Evolutionary conservation across 1,140 invertebrate species (phyloP), one percentile per base, ranked within the genome.

Genomic region (Bradysia coprophila): DNA sequence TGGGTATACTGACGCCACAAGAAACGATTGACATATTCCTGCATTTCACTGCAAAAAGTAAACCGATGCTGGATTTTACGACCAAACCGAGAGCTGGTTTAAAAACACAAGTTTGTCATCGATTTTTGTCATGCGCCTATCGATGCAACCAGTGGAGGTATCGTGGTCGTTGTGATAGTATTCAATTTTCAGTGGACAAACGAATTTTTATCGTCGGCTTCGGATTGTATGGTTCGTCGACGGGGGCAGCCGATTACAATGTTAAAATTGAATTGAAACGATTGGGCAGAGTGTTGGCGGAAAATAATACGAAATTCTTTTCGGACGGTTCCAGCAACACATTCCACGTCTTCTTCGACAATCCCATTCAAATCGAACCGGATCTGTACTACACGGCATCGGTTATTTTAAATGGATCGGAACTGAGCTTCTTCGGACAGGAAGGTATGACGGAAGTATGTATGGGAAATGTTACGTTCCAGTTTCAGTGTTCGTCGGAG

Each of bases 81-180:
- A 78, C 75, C 16, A 85, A 85, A 57, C 63, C 79, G 3, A 69
- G 91, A 51, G 72, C 79, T 43, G 90, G 90, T 44, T 65, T 95
- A 6, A 88, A 88, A 64, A 79, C 89, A 46, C 84, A 90, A 72
- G 79, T 89, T 11, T 93, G 90, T 54, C 89, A 92, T 58, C 71
- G 92, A 57, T 96, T 96, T 58, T 87, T 92, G 59, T 94, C 90
- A 1, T 93, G 87, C 54, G 92, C 91, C 3, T 95, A 95, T 59
- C 74, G 92, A 48, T 90, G 85, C 53, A 96, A 95, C 58, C 92
- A 96, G 53, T 93, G 89, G 88, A 72, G 88, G 24, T 93, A 92
- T 56, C 69, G 89, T 52, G 88, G 88, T 11, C 69, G 88, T 36
- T 91, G 87, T 55, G 89, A 92, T 53, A 87, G 82, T 23, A 92